These are phyloP conservation scores for Macrosteles quadrilineatus DNA, from an alignment of 1,140 invertebrate genomes.

Conservation along the genomic window DNA sequence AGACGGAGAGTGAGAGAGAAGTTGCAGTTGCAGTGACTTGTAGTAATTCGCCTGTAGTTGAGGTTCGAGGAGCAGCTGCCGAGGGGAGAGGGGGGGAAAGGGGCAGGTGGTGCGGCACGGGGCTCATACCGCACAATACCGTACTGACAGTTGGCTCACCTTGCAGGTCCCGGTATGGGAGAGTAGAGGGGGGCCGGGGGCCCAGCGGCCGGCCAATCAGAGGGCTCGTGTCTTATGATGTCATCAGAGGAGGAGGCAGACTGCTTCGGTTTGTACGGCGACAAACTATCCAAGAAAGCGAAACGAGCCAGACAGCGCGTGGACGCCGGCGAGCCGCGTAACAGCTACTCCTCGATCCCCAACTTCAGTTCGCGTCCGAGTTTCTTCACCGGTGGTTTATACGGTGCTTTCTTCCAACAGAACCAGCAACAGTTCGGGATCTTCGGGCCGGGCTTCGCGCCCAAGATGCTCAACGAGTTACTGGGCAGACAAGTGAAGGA, in stretches of 20 bases:
- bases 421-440: slow-evolving; percentile 72
- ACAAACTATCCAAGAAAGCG: slow-evolving; percentile 85
- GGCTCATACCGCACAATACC: slow-evolving; percentile 40
- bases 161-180: slow-evolving; percentile 43
- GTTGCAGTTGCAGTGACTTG: no score
- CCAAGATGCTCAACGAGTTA: slow-evolving; percentile 73
- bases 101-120: slow-evolving; percentile 28
- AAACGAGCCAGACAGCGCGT: slow-evolving; percentile 91
- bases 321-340: slow-evolving; percentile 90
- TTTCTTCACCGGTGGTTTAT: slow-evolving; percentile 79
- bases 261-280: slow-evolving; percentile 86
- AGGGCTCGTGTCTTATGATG: slow-evolving; percentile 78
- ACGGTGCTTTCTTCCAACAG: slow-evolving; percentile 76
- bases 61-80: slow-evolving; percentile 6
- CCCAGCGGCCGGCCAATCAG: slow-evolving; percentile 60
- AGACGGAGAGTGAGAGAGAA: no score
- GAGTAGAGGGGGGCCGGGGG: slow-evolving; percentile 40
- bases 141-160: slow-evolving; percentile 44
- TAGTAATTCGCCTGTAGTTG: no score
- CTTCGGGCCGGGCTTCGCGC: slow-evolving; percentile 74
- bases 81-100: slow-evolving; percentile 2
- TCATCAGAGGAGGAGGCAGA: slow-evolving; percentile 92
- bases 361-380: slow-evolving; percentile 81
- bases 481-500: slow-evolving; percentile 71
- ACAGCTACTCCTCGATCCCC: slow-evolving; percentile 87